Evolutionary conservation across 2,113 vertebrate genomes (phyloP).

Genomic region (Hoplias malabaricus): DNA sequence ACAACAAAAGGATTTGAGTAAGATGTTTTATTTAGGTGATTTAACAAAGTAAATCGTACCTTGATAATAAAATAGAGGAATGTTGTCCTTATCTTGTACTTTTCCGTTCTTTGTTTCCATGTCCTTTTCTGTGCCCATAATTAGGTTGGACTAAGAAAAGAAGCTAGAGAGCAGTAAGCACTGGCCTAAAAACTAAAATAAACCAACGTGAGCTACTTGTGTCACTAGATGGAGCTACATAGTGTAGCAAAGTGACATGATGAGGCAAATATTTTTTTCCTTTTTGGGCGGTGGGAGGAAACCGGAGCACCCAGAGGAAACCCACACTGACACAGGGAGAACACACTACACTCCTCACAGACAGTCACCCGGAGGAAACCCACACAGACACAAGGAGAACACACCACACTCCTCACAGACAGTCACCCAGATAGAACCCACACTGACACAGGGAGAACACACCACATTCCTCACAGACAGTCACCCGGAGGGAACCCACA

Average conservation of each 20-base stretch:
- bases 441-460: too few relatives aligned
- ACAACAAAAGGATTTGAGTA: neutral
- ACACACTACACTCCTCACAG: too few relatives aligned
- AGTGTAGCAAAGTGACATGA: neutral
- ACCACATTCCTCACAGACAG: too few relatives aligned
- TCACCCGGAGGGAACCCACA: too few relatives aligned
- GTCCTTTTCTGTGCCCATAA: neutral
- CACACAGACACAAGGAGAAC: too few relatives aligned
- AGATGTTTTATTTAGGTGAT: neutral
- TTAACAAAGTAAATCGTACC: neutral
- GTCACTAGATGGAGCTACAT: neutral
- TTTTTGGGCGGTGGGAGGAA: too few relatives aligned
- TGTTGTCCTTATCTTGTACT: neutral
- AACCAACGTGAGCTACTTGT: conserved; percentile 8
- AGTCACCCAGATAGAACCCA: too few relatives aligned
- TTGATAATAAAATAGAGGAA: neutral
- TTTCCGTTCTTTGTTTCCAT: neutral
- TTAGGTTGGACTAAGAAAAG: conserved; percentile 12
- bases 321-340: too few relatives aligned
- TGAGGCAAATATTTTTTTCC: neutral
- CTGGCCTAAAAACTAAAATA: conserved; percentile 19
- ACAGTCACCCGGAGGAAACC: too few relatives aligned
- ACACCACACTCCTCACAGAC: too few relatives aligned
- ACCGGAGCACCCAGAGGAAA: too few relatives aligned
- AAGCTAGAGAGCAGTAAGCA: neutral